Conservation (phyloP, 2,113 vertebrate genomes). For the Psittacara wagleri region DNA sequence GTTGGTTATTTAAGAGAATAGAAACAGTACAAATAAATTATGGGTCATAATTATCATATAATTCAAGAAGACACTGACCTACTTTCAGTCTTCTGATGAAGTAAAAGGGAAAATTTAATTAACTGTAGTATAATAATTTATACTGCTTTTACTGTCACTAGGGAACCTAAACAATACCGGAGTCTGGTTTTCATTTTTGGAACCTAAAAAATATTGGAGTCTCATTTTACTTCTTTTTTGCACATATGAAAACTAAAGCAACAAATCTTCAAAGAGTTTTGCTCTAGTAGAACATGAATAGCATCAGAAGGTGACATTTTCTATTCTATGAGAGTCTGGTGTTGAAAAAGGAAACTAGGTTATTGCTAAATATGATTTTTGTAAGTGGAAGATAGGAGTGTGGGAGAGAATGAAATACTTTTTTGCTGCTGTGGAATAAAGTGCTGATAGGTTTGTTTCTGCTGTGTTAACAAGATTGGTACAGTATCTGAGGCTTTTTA, state of each 20-base stretch:
- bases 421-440: neutral
- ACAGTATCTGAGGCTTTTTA: neutral
- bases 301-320: neutral
- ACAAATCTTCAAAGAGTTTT: neutral
- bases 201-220: neutral
- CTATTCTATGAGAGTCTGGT: neutral
- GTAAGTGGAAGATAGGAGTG: neutral
- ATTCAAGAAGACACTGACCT: neutral
- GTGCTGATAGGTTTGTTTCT: neutral
- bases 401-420: neutral
- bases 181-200: neutral
- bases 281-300: neutral
- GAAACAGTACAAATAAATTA: neutral
- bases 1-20: rapidly evolving
- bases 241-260: neutral
- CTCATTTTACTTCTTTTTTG: neutral
- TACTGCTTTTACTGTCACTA: neutral
- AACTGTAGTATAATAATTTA: neutral
- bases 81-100: neutral
- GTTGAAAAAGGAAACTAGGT: neutral
- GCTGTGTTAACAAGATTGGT: neutral
- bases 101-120: neutral
- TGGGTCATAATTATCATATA: neutral
- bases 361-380: neutral
- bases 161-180: neutral